phyloP scores from a whole-genome alignment of 2,888 invertebrate species.

The Apoda limacodes region DNA sequence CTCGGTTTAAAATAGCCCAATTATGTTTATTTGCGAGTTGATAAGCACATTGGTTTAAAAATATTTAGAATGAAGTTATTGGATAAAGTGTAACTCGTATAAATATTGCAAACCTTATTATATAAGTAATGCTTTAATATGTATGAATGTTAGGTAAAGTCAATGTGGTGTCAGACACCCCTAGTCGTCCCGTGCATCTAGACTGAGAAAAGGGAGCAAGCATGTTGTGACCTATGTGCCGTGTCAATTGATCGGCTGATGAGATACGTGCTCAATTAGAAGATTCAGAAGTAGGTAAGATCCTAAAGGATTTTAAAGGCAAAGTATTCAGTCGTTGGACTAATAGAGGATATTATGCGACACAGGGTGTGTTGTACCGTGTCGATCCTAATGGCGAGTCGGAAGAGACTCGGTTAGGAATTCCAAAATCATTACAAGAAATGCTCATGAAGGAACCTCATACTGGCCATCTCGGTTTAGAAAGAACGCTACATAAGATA shows the following conservation, averaged over 20 bases:
- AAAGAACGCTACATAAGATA: slow-evolving; percentile 14
- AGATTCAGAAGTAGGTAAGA: slow-evolving; percentile 2
- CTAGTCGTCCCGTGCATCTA: neutral
- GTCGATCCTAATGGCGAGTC: slow-evolving; percentile 12
- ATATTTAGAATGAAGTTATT: no score
- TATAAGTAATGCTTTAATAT: no score
- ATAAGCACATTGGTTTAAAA: no score
- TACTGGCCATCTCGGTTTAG: slow-evolving; percentile 16
- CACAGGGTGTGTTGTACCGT: slow-evolving; percentile 15
- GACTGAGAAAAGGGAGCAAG: neutral
- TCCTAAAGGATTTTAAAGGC: neutral
- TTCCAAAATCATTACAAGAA: slow-evolving; percentile 12
- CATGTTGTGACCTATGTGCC: neutral
- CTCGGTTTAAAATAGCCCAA: no score
- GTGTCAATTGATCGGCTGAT: slow-evolving; percentile 1
- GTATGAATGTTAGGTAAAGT: no score
- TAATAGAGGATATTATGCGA: slow-evolving; percentile 17
- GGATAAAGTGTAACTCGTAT: no score
- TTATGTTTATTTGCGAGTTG: no score
- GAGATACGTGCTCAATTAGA: slow-evolving; percentile 1
- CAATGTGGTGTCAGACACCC: slow-evolving; percentile 1
- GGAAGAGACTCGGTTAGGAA: slow-evolving; percentile 17
- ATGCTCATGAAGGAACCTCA: slow-evolving; percentile 16
- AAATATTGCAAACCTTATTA: no score
- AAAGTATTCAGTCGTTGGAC: slow-evolving; percentile 10